These are phyloP conservation scores for Ectemnius lituratus DNA, from an alignment of 2,888 invertebrate genomes.

Conservation along the genomic window DNA sequence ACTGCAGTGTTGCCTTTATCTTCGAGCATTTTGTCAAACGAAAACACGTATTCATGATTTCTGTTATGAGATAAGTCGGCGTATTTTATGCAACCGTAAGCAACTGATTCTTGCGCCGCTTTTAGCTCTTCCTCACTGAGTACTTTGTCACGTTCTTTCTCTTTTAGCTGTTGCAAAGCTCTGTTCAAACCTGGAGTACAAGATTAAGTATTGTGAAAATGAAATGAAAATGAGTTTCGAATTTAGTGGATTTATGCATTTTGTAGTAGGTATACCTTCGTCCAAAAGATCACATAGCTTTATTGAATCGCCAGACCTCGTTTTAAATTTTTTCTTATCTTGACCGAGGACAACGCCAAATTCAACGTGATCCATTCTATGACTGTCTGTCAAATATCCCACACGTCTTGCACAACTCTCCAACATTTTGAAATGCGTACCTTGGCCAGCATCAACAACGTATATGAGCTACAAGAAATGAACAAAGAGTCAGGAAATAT, in stretches of 20 bases:
- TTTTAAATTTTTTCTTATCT: constrained; percentile 99
- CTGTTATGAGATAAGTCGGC: constrained; percentile 97
- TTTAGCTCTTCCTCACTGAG: constrained; percentile 89
- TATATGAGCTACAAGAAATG: constrained; percentile 69
- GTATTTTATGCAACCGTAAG: constrained; percentile 99
- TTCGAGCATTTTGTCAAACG: constrained; percentile 99
- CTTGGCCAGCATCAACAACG: constrained; percentile 96
- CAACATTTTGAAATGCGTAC: constrained; percentile 85
- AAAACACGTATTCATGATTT: constrained; percentile 96
- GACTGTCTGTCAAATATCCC: constrained; percentile 84
- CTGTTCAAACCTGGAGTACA: constrained; percentile 82
- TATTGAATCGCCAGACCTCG: constrained; percentile 97
- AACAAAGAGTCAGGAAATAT: not conserved
- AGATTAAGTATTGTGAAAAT: not conserved
- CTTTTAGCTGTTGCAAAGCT: constrained; percentile 88
- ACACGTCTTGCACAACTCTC: constrained; percentile 89
- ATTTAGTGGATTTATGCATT: not conserved
- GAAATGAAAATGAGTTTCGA: not conserved
- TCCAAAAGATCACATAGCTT: constrained; percentile 92
- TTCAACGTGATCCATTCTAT: constrained; percentile 92
- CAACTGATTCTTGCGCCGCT: constrained; percentile 92
- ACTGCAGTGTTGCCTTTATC: constrained; percentile 99
- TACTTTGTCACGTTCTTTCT: constrained; percentile 92
- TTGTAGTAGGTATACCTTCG: constrained; percentile 82
- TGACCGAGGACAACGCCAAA: constrained; percentile 99